Percentiles rank a stretch among this genome's conserved stretches.
phyloP scores from a whole-genome alignment of 37 sponge, comb jelly and placozoan genomes.

The Aphrocallistes beatrix region DNA sequence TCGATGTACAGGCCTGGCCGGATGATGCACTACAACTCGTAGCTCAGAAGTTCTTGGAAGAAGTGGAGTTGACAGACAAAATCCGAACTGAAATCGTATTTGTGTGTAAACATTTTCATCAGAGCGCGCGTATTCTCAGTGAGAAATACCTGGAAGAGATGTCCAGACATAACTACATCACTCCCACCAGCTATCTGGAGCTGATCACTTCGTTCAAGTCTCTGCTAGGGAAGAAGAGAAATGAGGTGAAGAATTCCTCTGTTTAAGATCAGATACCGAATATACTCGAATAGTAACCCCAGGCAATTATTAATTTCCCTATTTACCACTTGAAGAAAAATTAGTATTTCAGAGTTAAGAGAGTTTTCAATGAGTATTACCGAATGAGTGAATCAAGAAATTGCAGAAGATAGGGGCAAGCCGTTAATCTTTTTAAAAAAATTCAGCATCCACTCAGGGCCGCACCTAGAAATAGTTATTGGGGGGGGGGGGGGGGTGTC shows the following conservation, averaged over 20 bases:
- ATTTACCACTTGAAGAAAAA: too few species aligned
- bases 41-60: slow-evolving; percentile 92
- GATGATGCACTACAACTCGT: slow-evolving; percentile 91
- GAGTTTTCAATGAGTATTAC: too few species aligned
- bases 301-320: too few species aligned
- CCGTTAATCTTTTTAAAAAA: too few species aligned
- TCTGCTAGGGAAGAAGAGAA: slow-evolving; percentile 63
- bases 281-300: too few species aligned
- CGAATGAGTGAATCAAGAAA: too few species aligned
- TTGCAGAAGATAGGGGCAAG: too few species aligned
- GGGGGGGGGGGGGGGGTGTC: too few species aligned
- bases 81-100: slow-evolving; percentile 59
- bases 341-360: too few species aligned
- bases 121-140: slow-evolving; percentile 45
- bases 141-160: slow-evolving; percentile 51
- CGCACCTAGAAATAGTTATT: too few species aligned
- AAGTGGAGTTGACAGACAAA: slow-evolving; percentile 66
- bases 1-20: slow-evolving; percentile 58
- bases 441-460: too few species aligned
- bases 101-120: slow-evolving; percentile 88
- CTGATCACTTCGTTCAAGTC: slow-evolving; percentile 93
- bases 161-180: slow-evolving; percentile 87
- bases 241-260: slow-evolving; percentile 45
- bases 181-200: slow-evolving; percentile 97
- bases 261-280: too few species aligned